These are phyloP conservation scores for Xestia c-nigrum DNA, from an alignment of 2,888 invertebrate species.

Conservation along the genomic window DNA sequence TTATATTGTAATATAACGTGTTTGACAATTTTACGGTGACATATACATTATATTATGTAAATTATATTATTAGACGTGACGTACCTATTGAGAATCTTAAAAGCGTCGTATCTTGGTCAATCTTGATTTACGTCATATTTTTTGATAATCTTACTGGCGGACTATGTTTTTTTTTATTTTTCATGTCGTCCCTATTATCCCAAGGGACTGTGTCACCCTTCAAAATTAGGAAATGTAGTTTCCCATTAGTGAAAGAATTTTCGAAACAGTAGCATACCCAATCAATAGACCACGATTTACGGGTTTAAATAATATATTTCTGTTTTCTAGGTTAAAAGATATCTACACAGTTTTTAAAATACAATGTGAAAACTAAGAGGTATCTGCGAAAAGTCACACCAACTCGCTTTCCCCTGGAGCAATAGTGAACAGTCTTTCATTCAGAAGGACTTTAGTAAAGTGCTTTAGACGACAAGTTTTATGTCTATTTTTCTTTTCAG, in stretches of 20 bases:
- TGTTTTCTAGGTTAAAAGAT: background rate
- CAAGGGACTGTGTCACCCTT: background rate
- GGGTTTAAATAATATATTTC: background rate
- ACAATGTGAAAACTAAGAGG: background rate
- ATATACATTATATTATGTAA: too few relatives aligned
- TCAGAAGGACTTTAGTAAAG: constrained; percentile 31
- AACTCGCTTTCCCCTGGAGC: constrained; percentile 16
- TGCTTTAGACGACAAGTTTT: constrained; percentile 26
- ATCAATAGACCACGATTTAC: background rate
- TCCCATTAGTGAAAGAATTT: background rate
- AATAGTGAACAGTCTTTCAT: constrained; percentile 21
- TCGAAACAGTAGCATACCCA: background rate
- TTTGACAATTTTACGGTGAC: too few relatives aligned
- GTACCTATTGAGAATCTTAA: too few relatives aligned
- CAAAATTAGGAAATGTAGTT: background rate
- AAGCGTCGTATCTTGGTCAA: too few relatives aligned
- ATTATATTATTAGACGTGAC: too few relatives aligned
- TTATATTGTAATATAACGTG: too few relatives aligned
- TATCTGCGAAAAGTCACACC: background rate
- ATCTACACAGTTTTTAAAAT: background rate
- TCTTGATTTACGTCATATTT: too few relatives aligned
- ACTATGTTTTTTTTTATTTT: too few relatives aligned
- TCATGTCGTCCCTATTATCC: background rate
- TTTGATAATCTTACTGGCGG: too few relatives aligned
- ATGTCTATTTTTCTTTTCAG: constrained; percentile 13